Percentiles rank a stretch among this genome's conserved stretches.
These are phyloP conservation scores for Thalpophila matura DNA, from an alignment of 2,888 invertebrate species.

Conservation along the genomic window DNA sequence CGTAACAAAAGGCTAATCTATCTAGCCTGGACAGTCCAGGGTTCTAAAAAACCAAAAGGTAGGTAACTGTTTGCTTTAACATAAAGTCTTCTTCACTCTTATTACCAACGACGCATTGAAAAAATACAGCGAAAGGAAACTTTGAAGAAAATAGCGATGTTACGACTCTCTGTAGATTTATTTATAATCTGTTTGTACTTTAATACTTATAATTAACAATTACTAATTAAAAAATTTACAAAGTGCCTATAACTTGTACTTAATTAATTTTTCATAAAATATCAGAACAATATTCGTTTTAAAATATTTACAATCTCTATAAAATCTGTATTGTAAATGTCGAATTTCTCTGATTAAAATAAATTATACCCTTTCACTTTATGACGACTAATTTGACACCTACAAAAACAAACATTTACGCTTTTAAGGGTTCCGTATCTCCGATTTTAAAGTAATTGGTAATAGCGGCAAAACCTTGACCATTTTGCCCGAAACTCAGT, in stretches of 20 bases:
- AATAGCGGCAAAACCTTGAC: too few species aligned
- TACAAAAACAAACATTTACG: too few species aligned
- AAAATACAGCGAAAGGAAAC: not conserved
- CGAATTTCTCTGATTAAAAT: not conserved
- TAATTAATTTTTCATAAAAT: constrained; percentile 2
- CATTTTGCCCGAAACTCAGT: too few species aligned
- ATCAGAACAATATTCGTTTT: constrained; percentile 6
- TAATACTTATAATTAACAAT: not conserved
- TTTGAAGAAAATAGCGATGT: not conserved
- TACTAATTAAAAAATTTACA: constrained; percentile 11
- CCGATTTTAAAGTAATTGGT: too few species aligned
- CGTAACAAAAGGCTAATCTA: constrained; percentile 29
- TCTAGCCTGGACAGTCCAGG: not conserved
- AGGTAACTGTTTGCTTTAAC: too few species aligned
- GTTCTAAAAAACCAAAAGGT: not conserved
- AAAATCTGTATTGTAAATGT: not conserved
- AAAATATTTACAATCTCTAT: not conserved
- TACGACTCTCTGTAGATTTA: not conserved
- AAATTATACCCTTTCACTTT: too few species aligned
- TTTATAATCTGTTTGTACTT: not conserved
- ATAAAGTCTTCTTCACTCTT: not conserved
- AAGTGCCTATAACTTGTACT: constrained; percentile 22
- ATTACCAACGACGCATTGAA: not conserved
- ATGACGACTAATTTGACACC: too few species aligned
- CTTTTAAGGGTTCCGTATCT: too few species aligned